Percentiles rank a stretch among this genome's conserved stretches.
Evolutionary conservation across 2,888 invertebrate genomes (phyloP).

Genomic region (Sphaeridia pumilis): DNA sequence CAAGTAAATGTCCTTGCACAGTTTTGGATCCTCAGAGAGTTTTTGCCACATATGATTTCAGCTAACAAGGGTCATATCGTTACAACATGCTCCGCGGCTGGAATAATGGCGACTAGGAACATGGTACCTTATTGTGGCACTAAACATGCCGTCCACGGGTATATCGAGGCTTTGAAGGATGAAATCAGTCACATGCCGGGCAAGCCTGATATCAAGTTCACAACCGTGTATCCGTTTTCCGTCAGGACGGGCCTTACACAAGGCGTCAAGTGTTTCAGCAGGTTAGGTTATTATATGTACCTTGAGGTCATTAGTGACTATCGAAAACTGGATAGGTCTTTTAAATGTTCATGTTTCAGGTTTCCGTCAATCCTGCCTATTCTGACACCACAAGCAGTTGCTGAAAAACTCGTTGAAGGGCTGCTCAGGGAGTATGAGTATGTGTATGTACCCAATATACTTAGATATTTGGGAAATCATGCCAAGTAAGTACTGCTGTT

Average conservation of each 20-base stretch:
- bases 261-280: conserved; percentile 51
- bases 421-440: conserved; percentile 52
- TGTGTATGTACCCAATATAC: conserved; percentile 52
- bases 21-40: conserved; percentile 67
- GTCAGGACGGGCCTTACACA: conserved; percentile 61
- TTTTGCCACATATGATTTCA: conserved; percentile 63
- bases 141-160: conserved; percentile 30
- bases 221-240: conserved; percentile 67
- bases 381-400: conserved; percentile 49
- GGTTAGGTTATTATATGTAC: conserved; percentile 38
- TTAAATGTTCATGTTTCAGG: too few species aligned
- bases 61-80: conserved; percentile 65
- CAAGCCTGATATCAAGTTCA: conserved; percentile 53
- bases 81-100: conserved; percentile 63
- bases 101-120: conserved; percentile 57
- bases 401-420: conserved; percentile 49
- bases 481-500: conserved; percentile 44
- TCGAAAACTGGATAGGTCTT: too few species aligned
- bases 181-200: conserved; percentile 54
- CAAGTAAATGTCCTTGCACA: conserved; percentile 68
- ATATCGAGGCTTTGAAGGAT: conserved; percentile 66
- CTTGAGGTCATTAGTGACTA: too few species aligned
- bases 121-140: conserved; percentile 61
- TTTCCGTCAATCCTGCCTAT: conserved; percentile 57
- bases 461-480: conserved; percentile 49